Percentiles rank a stretch among this genome's conserved stretches.
Evolutionary conservation across 2,113 vertebrate species (phyloP).

Genomic region (Balaenoptera acutorostrata): DNA sequence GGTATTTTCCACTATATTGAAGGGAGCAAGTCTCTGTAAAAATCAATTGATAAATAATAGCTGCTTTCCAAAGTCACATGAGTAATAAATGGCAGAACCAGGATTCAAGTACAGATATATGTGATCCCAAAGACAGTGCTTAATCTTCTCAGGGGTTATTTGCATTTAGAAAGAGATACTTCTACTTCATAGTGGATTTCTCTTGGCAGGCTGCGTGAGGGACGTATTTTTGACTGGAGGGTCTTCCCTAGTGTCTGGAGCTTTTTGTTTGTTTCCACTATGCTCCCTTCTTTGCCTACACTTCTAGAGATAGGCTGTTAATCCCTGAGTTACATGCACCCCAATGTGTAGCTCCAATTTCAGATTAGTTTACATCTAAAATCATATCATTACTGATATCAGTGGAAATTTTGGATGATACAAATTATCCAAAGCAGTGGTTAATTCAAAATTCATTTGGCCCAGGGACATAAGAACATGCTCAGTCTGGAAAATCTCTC

Average conservation of each 20-base stretch:
- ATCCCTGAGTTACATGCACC: not conserved
- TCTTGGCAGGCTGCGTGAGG: not conserved
- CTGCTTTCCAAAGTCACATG: not conserved
- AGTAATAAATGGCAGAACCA: not conserved
- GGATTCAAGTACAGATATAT: not conserved
- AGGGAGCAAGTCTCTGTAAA: not conserved
- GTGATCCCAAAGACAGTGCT: not conserved
- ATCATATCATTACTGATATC: not conserved
- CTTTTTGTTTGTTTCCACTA: not conserved
- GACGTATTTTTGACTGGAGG: not conserved
- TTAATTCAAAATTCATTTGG: not conserved
- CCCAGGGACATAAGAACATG: not conserved
- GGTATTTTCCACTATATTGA: not conserved
- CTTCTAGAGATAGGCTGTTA: not conserved
- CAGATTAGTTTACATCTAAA: not conserved
- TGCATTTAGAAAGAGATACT: not conserved
- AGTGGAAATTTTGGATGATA: not conserved
- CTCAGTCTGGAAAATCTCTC: not conserved
- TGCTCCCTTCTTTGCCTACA: not conserved
- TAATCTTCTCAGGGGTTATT: not conserved
- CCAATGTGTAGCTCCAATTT: not conserved
- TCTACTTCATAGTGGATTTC: not conserved
- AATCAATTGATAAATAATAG: conserved; percentile 33
- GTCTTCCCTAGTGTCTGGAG: not conserved
- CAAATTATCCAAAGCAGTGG: not conserved